phyloP scores from a whole-genome alignment of 2,113 vertebrate genomes.

The Microtus oregoni region DNA sequence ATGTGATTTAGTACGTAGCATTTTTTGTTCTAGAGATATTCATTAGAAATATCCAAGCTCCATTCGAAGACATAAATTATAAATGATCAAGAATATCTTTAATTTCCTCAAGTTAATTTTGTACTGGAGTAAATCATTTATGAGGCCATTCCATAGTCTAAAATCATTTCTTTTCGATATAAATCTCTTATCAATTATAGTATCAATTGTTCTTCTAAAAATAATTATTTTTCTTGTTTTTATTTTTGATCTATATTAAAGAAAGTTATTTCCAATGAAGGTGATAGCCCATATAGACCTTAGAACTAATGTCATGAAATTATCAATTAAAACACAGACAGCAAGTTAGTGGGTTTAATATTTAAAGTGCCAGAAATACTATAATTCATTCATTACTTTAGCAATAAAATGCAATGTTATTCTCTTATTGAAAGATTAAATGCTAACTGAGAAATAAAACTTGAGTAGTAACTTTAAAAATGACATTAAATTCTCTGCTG shows the following conservation, averaged over 20 bases:
- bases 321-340: background rate
- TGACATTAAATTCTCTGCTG: background rate
- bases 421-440: background rate
- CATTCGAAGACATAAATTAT: background rate
- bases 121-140: background rate
- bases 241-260: background rate
- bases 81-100: background rate
- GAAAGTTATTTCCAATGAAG: background rate
- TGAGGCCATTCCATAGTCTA: background rate
- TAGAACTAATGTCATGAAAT: constrained; percentile 53
- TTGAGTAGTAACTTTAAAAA: background rate
- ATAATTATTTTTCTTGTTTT: constrained; percentile 16
- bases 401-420: background rate
- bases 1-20: background rate
- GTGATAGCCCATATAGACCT: background rate
- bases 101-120: background rate
- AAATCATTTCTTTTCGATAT: background rate
- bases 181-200: background rate
- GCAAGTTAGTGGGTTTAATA: background rate
- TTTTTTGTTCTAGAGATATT: background rate
- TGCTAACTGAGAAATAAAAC: background rate
- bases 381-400: constrained; percentile 7
- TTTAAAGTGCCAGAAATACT: background rate
- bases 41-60: background rate
- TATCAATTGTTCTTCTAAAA: background rate